A percentile compares a stretch with the other conserved stretches of the same genome.
phyloP scores from a whole-genome alignment of 1,140 invertebrate species.

The Formica selysi region DNA sequence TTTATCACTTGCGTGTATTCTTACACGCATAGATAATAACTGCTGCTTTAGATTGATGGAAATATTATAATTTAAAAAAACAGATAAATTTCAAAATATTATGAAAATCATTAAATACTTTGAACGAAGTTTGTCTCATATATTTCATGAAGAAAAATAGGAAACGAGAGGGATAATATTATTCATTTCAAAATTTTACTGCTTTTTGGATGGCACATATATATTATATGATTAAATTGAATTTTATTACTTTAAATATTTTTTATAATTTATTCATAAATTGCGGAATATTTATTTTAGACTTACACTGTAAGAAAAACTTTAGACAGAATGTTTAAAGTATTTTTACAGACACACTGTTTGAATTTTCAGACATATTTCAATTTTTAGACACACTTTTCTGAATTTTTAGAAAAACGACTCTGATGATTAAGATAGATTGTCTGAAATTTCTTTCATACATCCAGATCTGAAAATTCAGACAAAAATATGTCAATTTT shows the following conservation, averaged over 20 bases:
- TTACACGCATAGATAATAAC: slow-evolving; percentile 6
- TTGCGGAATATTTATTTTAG: not conserved
- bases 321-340: too few relatives aligned
- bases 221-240: not conserved
- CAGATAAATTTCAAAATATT: not conserved
- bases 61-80: not conserved
- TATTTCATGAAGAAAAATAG: not conserved
- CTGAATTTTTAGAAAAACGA: too few relatives aligned
- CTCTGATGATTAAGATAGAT: too few relatives aligned
- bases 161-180: not conserved
- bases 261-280: not conserved
- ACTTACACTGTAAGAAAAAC: too few relatives aligned
- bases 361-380: too few relatives aligned
- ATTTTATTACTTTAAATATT: not conserved
- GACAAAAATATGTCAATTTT: too few relatives aligned
- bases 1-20: slow-evolving; percentile 15
- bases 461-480: too few relatives aligned
- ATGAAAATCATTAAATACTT: not conserved
- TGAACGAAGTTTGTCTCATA: not conserved
- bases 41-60: not conserved
- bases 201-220: not conserved
- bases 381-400: too few relatives aligned
- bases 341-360: too few relatives aligned
- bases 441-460: too few relatives aligned
- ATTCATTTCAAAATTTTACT: not conserved